Conservation (phyloP, 2,888 invertebrate species). For the Drosophila paramelanica region DNA sequence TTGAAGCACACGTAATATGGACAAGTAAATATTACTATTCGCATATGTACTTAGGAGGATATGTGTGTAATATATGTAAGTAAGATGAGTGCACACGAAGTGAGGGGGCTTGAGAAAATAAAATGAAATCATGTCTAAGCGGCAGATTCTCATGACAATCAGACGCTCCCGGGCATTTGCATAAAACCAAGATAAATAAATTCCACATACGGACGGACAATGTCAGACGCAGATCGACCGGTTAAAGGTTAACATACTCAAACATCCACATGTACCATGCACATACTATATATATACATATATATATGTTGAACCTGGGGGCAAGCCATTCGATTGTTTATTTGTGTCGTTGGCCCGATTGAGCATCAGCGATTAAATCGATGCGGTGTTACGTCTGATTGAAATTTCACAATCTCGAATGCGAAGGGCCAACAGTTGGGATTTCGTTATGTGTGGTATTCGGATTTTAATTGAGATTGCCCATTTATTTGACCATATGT, state of each 20-base stretch:
- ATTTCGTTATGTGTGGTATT: slow-evolving; percentile 20
- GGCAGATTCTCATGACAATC: slow-evolving; percentile 61
- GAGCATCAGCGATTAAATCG: slow-evolving; percentile 53
- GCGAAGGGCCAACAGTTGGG: slow-evolving; percentile 41
- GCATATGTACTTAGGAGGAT: neutral
- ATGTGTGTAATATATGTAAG: slow-evolving; percentile 11
- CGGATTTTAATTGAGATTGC: slow-evolving; percentile 47
- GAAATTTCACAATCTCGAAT: slow-evolving; percentile 59
- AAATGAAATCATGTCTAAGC: slow-evolving; percentile 60
- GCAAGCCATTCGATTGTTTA: slow-evolving; percentile 35
- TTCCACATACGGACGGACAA: slow-evolving; percentile 45
- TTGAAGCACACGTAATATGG: neutral
- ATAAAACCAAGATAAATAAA: slow-evolving; percentile 68
- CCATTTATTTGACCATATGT: slow-evolving; percentile 31
- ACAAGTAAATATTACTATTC: slow-evolving; percentile 2
- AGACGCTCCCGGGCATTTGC: slow-evolving; percentile 55
- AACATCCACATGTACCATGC: slow-evolving; percentile 8
- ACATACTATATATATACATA: neutral
- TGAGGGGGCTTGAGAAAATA: slow-evolving; percentile 29
- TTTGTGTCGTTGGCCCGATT: slow-evolving; percentile 41
- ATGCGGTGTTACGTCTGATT: slow-evolving; percentile 54
- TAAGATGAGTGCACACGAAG: slow-evolving; percentile 21
- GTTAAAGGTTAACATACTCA: slow-evolving; percentile 65
- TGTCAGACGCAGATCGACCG: slow-evolving; percentile 63
- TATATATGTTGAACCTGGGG: slow-evolving; percentile 27